phyloP scores from a whole-genome alignment of 2,113 vertebrate species.

The Numida meleagris region DNA sequence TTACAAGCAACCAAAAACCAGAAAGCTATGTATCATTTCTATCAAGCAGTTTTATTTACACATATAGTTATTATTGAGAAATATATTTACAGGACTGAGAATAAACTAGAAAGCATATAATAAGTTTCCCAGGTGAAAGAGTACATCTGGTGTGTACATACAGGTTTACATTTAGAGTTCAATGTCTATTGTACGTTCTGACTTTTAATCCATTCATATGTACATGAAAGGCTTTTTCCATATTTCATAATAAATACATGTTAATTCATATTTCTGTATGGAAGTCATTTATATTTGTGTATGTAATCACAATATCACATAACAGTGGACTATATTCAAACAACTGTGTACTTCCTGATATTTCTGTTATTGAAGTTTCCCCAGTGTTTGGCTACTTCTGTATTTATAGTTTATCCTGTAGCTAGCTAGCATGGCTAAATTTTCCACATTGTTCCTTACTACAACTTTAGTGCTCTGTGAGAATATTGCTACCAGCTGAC shows the following conservation, averaged over 20 bases:
- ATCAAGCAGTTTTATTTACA: background rate
- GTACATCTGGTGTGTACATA: background rate
- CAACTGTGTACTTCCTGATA: background rate
- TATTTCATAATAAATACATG: background rate
- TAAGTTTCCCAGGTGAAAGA: background rate
- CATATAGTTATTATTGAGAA: background rate
- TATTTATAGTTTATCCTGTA: background rate
- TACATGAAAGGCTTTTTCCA: background rate
- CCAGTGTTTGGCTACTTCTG: background rate
- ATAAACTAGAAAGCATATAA: background rate
- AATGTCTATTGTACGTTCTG: background rate
- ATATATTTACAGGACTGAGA: background rate
- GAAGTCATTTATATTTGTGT: background rate
- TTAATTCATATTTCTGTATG: background rate
- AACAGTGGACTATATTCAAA: background rate
- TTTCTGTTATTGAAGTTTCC: background rate
- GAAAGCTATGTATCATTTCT: background rate
- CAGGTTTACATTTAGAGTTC: background rate
- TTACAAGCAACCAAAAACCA: background rate
- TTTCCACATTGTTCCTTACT: background rate
- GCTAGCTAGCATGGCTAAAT: background rate
- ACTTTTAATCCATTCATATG: background rate
- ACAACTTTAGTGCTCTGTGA: background rate
- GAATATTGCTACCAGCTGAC: accelerated
- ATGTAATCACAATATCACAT: background rate